Conservation (phyloP, 92 coral and sea anemone species). For the Actinostola sp. region DNA sequence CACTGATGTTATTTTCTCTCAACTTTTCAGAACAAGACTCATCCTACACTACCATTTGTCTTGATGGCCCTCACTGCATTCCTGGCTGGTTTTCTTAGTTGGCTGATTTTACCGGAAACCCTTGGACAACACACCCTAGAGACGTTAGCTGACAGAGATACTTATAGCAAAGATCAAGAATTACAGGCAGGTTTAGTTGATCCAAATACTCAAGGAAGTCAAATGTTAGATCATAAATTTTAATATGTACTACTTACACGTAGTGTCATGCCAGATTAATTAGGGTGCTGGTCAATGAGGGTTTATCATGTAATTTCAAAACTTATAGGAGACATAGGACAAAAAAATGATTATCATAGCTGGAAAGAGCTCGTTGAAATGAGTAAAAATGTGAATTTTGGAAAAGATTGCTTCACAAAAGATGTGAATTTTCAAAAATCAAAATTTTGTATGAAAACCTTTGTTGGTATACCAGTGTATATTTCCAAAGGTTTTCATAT, state of each 20-base stretch:
- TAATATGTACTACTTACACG: background rate
- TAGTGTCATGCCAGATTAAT: background rate
- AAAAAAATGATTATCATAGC: too few species aligned
- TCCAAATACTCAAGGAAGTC: background rate
- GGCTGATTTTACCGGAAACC: slow-evolving; percentile 66
- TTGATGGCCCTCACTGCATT: slow-evolving; percentile 70
- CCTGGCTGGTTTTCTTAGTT: slow-evolving; percentile 64
- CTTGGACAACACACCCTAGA: slow-evolving; percentile 77
- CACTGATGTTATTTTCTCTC: background rate
- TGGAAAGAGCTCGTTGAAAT: too few species aligned
- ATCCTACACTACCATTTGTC: slow-evolving; percentile 72
- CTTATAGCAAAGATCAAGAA: background rate
- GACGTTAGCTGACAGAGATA: slow-evolving; percentile 54
- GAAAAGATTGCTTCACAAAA: too few species aligned
- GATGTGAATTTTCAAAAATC: too few species aligned
- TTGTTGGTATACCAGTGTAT: too few species aligned
- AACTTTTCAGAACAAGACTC: slow-evolving; percentile 52
- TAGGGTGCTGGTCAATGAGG: background rate
- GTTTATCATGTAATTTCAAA: too few species aligned
- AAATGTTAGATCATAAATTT: background rate
- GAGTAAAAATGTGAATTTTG: too few species aligned
- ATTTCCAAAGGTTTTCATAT: too few species aligned
- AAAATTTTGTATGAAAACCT: too few species aligned
- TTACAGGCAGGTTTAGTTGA: background rate
- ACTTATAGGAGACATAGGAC: too few species aligned